These are phyloP conservation scores for Leptosomus discolor DNA, from an alignment of 2,113 vertebrate species.

Conservation along the genomic window DNA sequence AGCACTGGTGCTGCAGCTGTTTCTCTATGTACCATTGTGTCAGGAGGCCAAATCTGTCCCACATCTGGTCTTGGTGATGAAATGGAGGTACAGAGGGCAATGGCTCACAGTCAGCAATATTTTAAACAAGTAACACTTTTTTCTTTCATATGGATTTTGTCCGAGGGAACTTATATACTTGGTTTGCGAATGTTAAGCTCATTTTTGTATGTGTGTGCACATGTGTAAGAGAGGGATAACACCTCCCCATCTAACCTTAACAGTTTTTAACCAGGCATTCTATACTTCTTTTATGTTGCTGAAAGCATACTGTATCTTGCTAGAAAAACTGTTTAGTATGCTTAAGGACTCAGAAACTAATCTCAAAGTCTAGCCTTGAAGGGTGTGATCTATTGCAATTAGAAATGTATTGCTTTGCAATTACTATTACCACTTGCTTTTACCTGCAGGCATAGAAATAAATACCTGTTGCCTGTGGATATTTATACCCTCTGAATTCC, in stretches of 20 bases:
- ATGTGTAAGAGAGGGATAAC: not conserved
- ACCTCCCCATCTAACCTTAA: not conserved
- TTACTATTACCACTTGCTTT: conserved; percentile 53
- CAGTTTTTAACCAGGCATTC: not conserved
- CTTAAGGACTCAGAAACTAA: conserved; percentile 35
- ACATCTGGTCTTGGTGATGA: rapidly evolving
- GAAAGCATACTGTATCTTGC: not conserved
- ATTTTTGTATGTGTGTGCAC: not conserved
- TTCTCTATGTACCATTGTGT: not conserved
- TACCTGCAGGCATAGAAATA: conserved; percentile 49
- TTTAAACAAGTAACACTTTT: not conserved
- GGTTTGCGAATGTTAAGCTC: not conserved
- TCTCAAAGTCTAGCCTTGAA: conserved; percentile 39
- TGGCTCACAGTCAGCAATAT: not conserved
- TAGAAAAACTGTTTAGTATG: conserved; percentile 48
- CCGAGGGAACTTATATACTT: not conserved
- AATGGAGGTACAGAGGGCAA: not conserved
- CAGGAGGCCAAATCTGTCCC: not conserved
- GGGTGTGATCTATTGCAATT: conserved; percentile 55
- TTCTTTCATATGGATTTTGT: not conserved
- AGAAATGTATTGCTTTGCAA: conserved; percentile 62
- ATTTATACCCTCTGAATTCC: conserved; percentile 34
- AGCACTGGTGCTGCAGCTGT: rapidly evolving
- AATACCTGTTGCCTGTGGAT: conserved; percentile 49
- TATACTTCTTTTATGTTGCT: not conserved